phyloP scores from a whole-genome alignment of 2,113 vertebrate genomes.

The Coturnix japonica region DNA sequence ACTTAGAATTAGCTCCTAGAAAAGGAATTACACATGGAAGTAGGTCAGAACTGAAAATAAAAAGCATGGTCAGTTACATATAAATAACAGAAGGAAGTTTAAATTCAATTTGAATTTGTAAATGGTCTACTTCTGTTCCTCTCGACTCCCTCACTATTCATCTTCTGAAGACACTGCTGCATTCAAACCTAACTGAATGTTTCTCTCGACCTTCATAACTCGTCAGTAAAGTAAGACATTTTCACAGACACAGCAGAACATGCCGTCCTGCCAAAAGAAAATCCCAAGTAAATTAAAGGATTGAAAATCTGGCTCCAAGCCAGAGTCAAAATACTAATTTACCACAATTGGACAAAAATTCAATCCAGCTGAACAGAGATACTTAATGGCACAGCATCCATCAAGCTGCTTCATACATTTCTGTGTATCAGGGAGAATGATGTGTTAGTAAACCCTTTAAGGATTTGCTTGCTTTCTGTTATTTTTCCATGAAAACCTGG shows the following conservation, averaged over 20 bases:
- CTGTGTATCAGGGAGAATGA: background rate
- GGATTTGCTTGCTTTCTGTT: background rate
- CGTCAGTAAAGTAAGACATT: constrained; percentile 58
- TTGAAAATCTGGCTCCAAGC: constrained; percentile 27
- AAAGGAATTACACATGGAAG: background rate
- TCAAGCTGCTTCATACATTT: background rate
- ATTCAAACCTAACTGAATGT: background rate
- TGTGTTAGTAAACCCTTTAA: background rate
- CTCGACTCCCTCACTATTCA: background rate
- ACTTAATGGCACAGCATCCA: background rate
- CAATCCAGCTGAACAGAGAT: background rate
- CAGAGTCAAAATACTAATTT: constrained; percentile 33
- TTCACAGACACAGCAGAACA: constrained; percentile 45
- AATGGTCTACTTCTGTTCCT: background rate
- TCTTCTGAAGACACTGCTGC: background rate
- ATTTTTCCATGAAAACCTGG: background rate
- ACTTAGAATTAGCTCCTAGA: background rate
- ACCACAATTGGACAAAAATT: background rate
- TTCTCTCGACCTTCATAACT: constrained; percentile 54
- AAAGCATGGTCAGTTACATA: background rate
- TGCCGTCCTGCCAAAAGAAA: constrained; percentile 34
- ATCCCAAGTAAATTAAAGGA: constrained; percentile 58
- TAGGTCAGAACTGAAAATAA: background rate
- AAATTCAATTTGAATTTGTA: background rate
- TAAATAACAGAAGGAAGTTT: background rate